A percentile compares a stretch with the other conserved stretches of the same genome.
phyloP scores from a whole-genome alignment of 2,888 invertebrate species.

The Dasysyrphus albostriatus region DNA sequence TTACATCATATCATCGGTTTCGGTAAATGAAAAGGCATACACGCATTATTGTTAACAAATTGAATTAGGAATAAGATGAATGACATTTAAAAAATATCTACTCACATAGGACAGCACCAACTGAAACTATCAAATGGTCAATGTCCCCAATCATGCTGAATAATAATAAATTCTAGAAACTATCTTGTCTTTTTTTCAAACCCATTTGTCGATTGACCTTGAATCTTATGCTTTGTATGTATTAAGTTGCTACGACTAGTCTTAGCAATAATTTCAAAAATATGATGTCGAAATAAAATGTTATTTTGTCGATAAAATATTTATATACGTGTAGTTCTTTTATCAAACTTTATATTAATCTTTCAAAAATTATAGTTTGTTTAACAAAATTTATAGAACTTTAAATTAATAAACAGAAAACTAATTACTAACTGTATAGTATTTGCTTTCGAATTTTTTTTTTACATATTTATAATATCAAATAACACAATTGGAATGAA shows the following conservation, averaged over 20 bases:
- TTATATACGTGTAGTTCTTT: not conserved
- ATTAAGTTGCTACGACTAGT: not conserved
- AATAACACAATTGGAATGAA: slow-evolving; percentile 63
- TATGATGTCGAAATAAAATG: not conserved
- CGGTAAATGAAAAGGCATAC: too few species aligned
- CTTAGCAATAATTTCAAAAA: not conserved
- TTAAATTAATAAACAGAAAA: slow-evolving; percentile 34
- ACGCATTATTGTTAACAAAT: too few species aligned
- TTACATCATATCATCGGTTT: too few species aligned
- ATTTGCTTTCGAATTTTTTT: slow-evolving; percentile 22
- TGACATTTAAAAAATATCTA: too few species aligned
- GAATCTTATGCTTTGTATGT: too few species aligned
- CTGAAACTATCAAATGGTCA: too few species aligned
- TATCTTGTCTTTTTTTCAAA: too few species aligned
- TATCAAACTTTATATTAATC: slow-evolving; percentile 3
- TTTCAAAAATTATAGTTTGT: slow-evolving; percentile 22
- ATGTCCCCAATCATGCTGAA: too few species aligned
- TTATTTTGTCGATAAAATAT: not conserved
- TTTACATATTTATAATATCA: slow-evolving; percentile 54
- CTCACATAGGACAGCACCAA: too few species aligned
- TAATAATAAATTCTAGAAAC: too few species aligned
- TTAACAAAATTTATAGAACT: slow-evolving; percentile 45
- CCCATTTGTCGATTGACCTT: too few species aligned
- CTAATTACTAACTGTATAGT: slow-evolving; percentile 16
- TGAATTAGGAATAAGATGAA: too few species aligned